These are phyloP conservation scores for Ceratoteleas bidentatus DNA, from an alignment of 1,140 invertebrate species.

Conservation along the genomic window DNA sequence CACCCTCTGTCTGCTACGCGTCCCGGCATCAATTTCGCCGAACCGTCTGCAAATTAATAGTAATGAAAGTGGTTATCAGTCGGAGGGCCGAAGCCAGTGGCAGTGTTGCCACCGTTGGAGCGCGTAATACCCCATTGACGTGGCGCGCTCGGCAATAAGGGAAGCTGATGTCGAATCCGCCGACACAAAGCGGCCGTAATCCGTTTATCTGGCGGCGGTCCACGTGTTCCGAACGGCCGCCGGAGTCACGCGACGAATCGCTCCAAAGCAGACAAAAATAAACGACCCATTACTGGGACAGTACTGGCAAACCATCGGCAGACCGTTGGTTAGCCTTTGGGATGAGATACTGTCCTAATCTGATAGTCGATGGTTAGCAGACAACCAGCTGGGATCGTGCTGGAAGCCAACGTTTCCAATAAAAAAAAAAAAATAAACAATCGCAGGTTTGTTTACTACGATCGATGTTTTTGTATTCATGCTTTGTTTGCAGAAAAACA, in stretches of 20 bases:
- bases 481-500: too few relatives aligned
- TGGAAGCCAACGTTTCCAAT: too few relatives aligned
- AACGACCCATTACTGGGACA: too few relatives aligned
- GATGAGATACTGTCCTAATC: too few relatives aligned
- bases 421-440: too few relatives aligned
- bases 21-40: conserved; percentile 52
- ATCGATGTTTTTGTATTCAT: too few relatives aligned
- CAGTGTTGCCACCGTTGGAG: conserved; percentile 73
- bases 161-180: conserved; percentile 72
- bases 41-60: conserved; percentile 67
- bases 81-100: conserved; percentile 67
- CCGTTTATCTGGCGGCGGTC: conserved; percentile 80
- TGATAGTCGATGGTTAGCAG: too few relatives aligned
- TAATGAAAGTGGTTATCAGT: conserved; percentile 81
- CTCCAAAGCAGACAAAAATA: conserved; percentile 56
- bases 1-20: too few relatives aligned
- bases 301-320: too few relatives aligned
- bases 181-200: conserved; percentile 77
- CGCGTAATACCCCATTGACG: conserved; percentile 78
- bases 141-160: conserved; percentile 69
- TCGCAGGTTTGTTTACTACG: too few relatives aligned
- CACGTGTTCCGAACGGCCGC: conserved; percentile 74
- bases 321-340: too few relatives aligned
- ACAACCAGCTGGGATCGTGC: too few relatives aligned
- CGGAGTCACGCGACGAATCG: conserved; percentile 37